A percentile compares a stretch with the other conserved stretches of the same genome.
Evolutionary conservation across 2,113 vertebrate genomes (phyloP).

Genomic region (Silurus glanis): DNA sequence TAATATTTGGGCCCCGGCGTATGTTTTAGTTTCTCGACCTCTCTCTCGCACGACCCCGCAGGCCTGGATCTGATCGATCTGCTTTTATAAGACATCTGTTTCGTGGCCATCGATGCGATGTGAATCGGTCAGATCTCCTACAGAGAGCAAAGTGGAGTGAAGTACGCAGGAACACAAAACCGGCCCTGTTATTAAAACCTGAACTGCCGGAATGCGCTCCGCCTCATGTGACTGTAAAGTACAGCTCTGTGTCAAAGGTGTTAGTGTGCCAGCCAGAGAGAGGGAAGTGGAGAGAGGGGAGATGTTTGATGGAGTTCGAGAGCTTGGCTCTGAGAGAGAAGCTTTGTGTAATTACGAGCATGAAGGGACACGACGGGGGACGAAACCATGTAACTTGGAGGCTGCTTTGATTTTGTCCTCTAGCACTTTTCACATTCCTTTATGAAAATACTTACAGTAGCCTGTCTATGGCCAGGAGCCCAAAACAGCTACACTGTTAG

Average conservation of each 20-base stretch:
- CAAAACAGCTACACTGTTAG: neutral
- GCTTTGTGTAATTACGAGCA: constrained; percentile 51
- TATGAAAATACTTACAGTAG: neutral
- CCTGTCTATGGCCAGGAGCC: neutral
- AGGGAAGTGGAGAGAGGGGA: neutral
- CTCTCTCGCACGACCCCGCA: neutral
- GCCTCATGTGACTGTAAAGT: constrained; percentile 41
- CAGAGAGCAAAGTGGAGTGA: constrained; percentile 19
- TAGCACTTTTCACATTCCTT: constrained; percentile 7
- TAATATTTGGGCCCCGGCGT: neutral
- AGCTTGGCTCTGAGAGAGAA: constrained; percentile 35
- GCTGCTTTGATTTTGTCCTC: constrained; percentile 47
- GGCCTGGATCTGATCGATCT: neutral
- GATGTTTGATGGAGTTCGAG: constrained; percentile 26
- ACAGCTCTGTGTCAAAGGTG: constrained; percentile 39
- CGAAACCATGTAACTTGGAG: constrained; percentile 13
- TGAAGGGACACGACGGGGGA: constrained; percentile 47
- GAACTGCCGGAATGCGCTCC: constrained; percentile 35
- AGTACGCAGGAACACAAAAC: constrained; percentile 34
- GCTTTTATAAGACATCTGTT: constrained; percentile 26
- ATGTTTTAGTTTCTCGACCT: neutral
- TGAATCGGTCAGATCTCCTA: constrained; percentile 6
- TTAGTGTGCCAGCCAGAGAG: neutral
- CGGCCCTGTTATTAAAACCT: constrained; percentile 45
- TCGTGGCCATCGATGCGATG: constrained; percentile 1